These are phyloP conservation scores for Chaetophractus vellerosus DNA, from an alignment of 2,797 vertebrate genomes.

Conservation along the genomic window DNA sequence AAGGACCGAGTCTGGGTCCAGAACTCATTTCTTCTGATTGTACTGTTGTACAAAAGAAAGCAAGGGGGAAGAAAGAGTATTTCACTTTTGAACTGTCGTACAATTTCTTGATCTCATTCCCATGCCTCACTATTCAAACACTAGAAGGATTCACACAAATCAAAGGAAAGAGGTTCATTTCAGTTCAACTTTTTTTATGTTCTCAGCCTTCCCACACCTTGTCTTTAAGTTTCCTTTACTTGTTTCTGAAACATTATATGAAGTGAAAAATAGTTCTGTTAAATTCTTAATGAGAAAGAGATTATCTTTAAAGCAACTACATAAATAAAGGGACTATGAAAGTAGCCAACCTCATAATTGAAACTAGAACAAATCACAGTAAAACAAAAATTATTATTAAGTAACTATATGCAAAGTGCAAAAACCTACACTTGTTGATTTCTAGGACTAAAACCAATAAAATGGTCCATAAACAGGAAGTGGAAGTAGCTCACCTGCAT, in stretches of 20 bases:
- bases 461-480: conserved; percentile 77
- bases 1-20: not conserved
- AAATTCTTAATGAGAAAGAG: conserved; percentile 16
- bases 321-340: conserved; percentile 82
- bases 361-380: conserved; percentile 86
- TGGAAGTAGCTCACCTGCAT: too few relatives aligned
- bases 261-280: conserved; percentile 56
- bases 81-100: too few relatives aligned
- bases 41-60: not conserved
- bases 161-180: conserved; percentile 13
- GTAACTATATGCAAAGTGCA: conserved; percentile 89
- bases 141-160: not conserved
- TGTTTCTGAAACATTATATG: conserved; percentile 32
- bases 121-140: not conserved
- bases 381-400: conserved; percentile 86
- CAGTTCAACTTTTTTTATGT: not conserved
- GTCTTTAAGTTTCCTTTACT: conserved; percentile 22
- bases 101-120: not conserved
- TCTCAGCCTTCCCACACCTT: not conserved
- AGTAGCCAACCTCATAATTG: conserved; percentile 79
- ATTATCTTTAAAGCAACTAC: conserved; percentile 73
- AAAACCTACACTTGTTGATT: conserved; percentile 90
- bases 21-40: not conserved
- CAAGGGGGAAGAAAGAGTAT: not conserved
- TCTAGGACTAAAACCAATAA: conserved; percentile 91